phyloP scores from a whole-genome alignment of 2,113 vertebrate genomes.

The Elachura formosa region DNA sequence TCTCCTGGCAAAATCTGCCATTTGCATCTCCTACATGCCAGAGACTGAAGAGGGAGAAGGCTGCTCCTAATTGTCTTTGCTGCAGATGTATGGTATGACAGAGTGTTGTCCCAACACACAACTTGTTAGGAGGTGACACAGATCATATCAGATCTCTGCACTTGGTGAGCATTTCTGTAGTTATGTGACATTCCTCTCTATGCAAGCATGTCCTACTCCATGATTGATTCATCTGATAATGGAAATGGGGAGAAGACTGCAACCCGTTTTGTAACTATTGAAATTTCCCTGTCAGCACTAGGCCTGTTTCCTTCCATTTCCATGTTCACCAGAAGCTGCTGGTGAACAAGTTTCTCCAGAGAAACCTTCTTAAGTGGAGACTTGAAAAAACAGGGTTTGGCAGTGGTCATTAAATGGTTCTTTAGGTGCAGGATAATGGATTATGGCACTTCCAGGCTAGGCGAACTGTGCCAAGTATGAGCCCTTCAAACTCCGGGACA shows the following conservation, averaged over 20 bases:
- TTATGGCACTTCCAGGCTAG: not conserved
- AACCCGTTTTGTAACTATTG: not conserved
- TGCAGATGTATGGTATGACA: accelerated
- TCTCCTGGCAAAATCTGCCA: not conserved
- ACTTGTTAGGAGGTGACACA: not conserved
- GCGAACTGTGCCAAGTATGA: not conserved
- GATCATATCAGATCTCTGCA: not conserved
- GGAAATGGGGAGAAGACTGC: not conserved
- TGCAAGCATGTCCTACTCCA: not conserved
- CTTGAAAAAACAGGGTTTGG: not conserved
- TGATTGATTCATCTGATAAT: not conserved
- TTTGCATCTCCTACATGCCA: not conserved
- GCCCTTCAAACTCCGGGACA: not conserved
- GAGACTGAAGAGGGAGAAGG: not conserved
- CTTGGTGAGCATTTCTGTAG: not conserved
- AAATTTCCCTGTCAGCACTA: not conserved
- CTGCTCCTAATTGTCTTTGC: not conserved
- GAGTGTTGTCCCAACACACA: not conserved
- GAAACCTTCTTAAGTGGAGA: not conserved
- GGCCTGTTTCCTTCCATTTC: not conserved
- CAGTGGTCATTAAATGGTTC: not conserved
- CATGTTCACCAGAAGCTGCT: not conserved
- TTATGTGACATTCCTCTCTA: not conserved
- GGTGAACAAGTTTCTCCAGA: not conserved
- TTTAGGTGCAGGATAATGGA: not conserved